A percentile compares a stretch with the other conserved stretches of the same genome.
Evolutionary conservation across 2,888 invertebrate species (phyloP).

Genomic region (Himalopsyche anomala): DNA sequence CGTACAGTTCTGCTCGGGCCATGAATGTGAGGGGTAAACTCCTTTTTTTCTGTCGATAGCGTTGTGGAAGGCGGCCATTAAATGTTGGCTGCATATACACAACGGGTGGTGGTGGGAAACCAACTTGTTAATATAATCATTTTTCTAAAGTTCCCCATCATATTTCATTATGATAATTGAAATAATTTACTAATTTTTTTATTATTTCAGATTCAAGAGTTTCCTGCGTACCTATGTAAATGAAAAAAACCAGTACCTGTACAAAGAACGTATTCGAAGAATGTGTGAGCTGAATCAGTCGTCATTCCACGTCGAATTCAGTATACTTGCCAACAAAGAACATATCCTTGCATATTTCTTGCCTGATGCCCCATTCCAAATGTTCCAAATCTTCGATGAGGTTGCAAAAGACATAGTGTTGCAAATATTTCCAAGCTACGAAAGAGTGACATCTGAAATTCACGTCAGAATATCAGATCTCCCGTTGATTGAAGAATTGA

Average conservation of each 20-base stretch:
- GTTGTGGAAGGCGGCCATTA: too few species aligned
- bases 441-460: constrained; percentile 94
- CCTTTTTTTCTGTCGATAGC: too few species aligned
- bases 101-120: too few species aligned
- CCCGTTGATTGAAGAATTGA: constrained; percentile 95
- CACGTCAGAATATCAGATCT: constrained; percentile 96
- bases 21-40: too few species aligned
- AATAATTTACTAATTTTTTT: neutral
- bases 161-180: too few species aligned
- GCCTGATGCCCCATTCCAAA: constrained; percentile 97
- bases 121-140: too few species aligned
- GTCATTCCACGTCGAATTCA: constrained; percentile 95
- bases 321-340: constrained; percentile 91
- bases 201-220: constrained; percentile 84
- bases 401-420: constrained; percentile 95
- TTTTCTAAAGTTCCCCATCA: too few species aligned
- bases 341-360: constrained; percentile 97
- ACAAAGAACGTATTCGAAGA: constrained; percentile 92
- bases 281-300: constrained; percentile 96
- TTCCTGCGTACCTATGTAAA: constrained; percentile 94
- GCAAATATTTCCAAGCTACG: constrained; percentile 96
- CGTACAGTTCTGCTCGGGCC: too few species aligned
- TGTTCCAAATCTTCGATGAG: constrained; percentile 97
- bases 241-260: constrained; percentile 90
- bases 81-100: too few species aligned